These are phyloP conservation scores for Anthopleura sola DNA, from an alignment of 64 coral and sea anemone genomes.

Conservation along the genomic window DNA sequence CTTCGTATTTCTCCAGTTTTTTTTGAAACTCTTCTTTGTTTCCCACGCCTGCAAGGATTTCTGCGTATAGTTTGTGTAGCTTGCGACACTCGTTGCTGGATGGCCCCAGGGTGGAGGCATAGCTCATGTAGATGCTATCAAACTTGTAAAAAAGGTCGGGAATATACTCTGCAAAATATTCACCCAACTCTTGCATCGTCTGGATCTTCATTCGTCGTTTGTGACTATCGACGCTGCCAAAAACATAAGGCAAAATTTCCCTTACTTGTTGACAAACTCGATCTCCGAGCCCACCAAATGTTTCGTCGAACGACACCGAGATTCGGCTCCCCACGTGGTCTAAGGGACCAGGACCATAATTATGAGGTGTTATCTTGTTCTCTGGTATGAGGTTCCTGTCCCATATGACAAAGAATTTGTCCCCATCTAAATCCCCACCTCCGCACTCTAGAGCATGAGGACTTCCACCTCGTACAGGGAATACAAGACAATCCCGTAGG, in stretches of 20 bases:
- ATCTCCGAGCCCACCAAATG: background rate
- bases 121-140: constrained; percentile 2
- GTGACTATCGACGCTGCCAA: background rate
- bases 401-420: constrained; percentile 81
- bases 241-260: background rate
- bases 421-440: constrained; percentile 48
- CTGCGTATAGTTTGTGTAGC: constrained; percentile 12
- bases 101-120: background rate
- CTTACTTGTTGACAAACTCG: background rate
- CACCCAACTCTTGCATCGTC: background rate
- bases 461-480: constrained; percentile 40
- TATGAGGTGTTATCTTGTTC: background rate
- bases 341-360: constrained; percentile 45
- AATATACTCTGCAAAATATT: constrained; percentile 31
- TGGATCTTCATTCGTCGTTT: background rate
- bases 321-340: background rate
- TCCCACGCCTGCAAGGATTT: background rate
- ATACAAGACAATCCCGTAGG: constrained; percentile 61
- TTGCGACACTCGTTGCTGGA: constrained; percentile 13
- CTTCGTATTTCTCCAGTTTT: background rate
- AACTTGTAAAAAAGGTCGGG: constrained; percentile 12
- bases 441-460: constrained; percentile 26
- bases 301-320: background rate
- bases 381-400: constrained; percentile 59
- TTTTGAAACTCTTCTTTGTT: constrained; percentile 13